These are phyloP conservation scores for Pseudococcus viburni DNA, from an alignment of 2,888 invertebrate genomes.

Conservation along the genomic window DNA sequence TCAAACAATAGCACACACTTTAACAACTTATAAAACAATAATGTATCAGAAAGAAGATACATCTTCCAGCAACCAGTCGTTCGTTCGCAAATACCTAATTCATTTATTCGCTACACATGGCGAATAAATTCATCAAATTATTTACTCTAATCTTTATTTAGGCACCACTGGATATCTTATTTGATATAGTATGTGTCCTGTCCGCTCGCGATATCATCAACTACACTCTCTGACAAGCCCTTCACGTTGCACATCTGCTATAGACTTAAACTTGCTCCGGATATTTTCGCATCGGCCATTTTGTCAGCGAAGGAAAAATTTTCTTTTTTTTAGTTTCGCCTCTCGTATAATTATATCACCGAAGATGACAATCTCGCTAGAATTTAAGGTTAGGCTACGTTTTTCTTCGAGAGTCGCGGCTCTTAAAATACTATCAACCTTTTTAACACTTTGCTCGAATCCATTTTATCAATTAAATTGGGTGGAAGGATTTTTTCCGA, in stretches of 20 bases:
- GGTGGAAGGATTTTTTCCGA: slow-evolving; percentile 23
- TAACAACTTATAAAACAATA: neutral
- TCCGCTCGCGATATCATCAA: neutral
- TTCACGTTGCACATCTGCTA: neutral
- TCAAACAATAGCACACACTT: slow-evolving; percentile 27
- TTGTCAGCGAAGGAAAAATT: neutral
- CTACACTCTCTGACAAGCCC: slow-evolving; percentile 17
- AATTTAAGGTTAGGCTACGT: neutral
- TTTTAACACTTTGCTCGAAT: slow-evolving; percentile 1
- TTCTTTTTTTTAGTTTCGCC: neutral
- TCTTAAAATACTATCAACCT: slow-evolving; percentile 14
- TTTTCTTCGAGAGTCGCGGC: neutral
- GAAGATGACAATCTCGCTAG: neutral
- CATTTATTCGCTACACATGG: neutral
- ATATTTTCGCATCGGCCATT: slow-evolving; percentile 3
- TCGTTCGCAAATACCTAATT: neutral
- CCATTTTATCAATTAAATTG: slow-evolving; percentile 52
- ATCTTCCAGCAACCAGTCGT: neutral
- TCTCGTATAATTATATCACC: neutral
- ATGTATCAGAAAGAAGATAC: neutral
- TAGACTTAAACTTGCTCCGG: neutral
- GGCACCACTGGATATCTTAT: slow-evolving; percentile 49
- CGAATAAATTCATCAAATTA: slow-evolving; percentile 41
- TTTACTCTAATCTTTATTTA: slow-evolving; percentile 51
- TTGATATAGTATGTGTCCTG: neutral